phyloP scores from a whole-genome alignment of 2,797 vertebrate species.

The Aplochiton taeniatus region DNA sequence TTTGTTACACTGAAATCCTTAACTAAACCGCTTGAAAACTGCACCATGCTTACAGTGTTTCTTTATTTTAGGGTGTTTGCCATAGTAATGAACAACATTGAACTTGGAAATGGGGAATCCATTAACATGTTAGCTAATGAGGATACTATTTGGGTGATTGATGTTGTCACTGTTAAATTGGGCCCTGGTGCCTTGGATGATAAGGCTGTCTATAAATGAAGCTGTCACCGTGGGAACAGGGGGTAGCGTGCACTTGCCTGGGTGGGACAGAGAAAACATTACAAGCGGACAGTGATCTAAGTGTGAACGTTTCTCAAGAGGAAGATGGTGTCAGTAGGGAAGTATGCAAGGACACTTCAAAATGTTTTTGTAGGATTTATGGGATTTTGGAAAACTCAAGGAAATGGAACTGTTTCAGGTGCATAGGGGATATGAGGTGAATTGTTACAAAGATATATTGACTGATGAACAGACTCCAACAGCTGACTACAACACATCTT shows the following conservation, averaged over 20 bases:
- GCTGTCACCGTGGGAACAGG: slow-evolving; percentile 19
- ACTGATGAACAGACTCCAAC: not conserved
- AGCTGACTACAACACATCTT: slow-evolving; percentile 3
- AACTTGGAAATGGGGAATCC: not conserved
- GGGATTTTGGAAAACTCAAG: slow-evolving; percentile 17
- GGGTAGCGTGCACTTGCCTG: not conserved
- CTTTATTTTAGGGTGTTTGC: too few relatives aligned
- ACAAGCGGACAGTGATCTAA: slow-evolving; percentile 27
- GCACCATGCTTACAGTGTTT: too few relatives aligned
- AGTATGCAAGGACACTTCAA: slow-evolving; percentile 12
- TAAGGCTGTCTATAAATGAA: slow-evolving; percentile 5
- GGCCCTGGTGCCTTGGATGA: not conserved
- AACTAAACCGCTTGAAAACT: too few relatives aligned
- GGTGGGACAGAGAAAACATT: slow-evolving; percentile 10
- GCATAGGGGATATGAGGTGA: slow-evolving; percentile 1
- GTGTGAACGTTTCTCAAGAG: slow-evolving; percentile 35
- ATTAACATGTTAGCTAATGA: not conserved
- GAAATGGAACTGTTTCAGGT: slow-evolving; percentile 12
- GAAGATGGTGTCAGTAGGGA: slow-evolving; percentile 32
- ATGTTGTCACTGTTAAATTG: not conserved
- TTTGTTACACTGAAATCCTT: too few relatives aligned
- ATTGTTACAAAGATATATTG: slow-evolving; percentile 8
- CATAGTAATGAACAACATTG: not conserved
- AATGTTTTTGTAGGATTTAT: slow-evolving; percentile 23
- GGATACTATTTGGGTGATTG: not conserved